Evolutionary conservation across 2,113 vertebrate species (phyloP), one percentile per base, ranked within the genome.

Genomic region (Sylvicapra grimmia): DNA sequence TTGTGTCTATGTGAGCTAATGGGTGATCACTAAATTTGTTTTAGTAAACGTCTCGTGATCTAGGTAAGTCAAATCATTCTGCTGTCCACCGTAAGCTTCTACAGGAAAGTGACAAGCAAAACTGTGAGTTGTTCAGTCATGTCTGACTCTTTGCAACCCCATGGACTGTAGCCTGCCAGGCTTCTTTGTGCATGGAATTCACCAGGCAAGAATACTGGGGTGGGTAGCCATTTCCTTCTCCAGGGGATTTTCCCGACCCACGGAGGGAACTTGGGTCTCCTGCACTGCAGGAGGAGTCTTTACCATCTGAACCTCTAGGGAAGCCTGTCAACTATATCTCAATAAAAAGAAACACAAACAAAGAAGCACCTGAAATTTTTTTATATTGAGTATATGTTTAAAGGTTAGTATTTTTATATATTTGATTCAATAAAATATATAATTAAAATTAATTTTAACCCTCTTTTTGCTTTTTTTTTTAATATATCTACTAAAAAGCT

Each of bases 261-360:
- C 0, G 0, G 65, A 36, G 9, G n/a, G 65, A 72, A 72, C n/a
- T 72, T 0, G 18, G n/a, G n/a, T 36, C n/a, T 36, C 18, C 65
- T 11, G n/a, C 65, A 36, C 4, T 9, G 18, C n/a, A 21, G 9
- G n/a, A 18, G n/a, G 7, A 68, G 65, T 36, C n/a, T 36, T 72
- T 36, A 68, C 65, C 65, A 68, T 21, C 33, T 68, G 65, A n/a
- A n/a, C 33, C 33, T 36, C 65, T 18, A 68, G 18, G 65, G 65
- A 68, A 68, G n/a, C 33, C 33, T 21, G 79, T 21, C 79, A 51
- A 51, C 36, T 82, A 33, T 33, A 51, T 33, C 79, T 51, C 47
- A 33, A 51, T 31, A 21, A 82, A 51, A 51, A 33, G 29, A 33
- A 31, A 51, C 8, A 19, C 33, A 31, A 16, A 31, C 47, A 51